These are phyloP conservation scores for Hippocampus barbouri DNA, from an alignment of 2,113 vertebrate species.

Conservation along the genomic window DNA sequence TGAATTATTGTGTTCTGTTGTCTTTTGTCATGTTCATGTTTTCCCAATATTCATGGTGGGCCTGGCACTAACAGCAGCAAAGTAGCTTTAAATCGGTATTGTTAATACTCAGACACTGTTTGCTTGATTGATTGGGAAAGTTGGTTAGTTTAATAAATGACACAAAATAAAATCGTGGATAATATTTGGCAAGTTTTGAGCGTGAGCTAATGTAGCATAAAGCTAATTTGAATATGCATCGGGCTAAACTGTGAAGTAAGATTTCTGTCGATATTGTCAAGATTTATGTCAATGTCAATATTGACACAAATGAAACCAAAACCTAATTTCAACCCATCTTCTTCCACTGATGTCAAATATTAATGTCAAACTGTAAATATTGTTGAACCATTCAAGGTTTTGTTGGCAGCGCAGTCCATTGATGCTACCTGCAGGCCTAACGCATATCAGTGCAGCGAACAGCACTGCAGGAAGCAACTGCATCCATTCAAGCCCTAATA, in stretches of 20 bases:
- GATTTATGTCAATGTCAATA: no score
- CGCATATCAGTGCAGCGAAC: conserved; percentile 58
- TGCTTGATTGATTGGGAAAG: not conserved
- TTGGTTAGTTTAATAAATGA: not conserved
- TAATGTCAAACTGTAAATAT: not conserved
- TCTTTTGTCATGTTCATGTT: not conserved
- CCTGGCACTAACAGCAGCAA: not conserved
- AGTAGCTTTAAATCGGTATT: not conserved
- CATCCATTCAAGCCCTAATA: conserved; percentile 62
- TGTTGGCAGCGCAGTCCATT: conserved; percentile 45
- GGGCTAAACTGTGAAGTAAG: no score
- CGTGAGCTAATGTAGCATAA: no score
- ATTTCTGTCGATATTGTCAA: no score
- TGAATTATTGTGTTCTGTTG: not conserved
- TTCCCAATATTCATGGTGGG: no score
- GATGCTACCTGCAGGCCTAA: conserved; percentile 70
- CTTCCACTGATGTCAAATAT: not conserved
- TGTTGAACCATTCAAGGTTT: conserved; percentile 29
- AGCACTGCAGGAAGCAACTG: conserved; percentile 63
- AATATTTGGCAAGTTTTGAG: no score
- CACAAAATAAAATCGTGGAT: not conserved
- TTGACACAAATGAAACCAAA: not conserved
- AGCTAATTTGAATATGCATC: no score
- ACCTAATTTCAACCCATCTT: not conserved
- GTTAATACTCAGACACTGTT: not conserved